Evolutionary conservation across 1,140 invertebrate genomes (phyloP).

Genomic region (Centruroides sculpturatus): DNA sequence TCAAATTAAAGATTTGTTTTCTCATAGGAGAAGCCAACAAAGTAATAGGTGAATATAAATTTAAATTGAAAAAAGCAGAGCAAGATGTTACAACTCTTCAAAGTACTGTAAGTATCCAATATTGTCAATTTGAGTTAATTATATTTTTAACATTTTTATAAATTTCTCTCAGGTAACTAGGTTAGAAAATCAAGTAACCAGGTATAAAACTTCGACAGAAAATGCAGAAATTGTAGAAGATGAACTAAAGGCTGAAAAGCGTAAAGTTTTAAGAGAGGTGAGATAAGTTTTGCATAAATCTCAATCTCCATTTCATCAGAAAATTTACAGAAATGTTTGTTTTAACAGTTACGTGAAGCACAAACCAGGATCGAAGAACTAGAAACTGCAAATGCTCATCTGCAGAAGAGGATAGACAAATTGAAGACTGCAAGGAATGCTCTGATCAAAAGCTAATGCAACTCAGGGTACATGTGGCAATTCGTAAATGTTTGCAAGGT

Average conservation of each 20-base stretch:
- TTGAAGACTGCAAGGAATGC: constrained; percentile 54
- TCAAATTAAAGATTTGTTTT: neutral
- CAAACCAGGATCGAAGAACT: constrained; percentile 90
- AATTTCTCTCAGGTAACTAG: constrained; percentile 42
- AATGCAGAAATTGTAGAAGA: constrained; percentile 88
- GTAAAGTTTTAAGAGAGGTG: constrained; percentile 93
- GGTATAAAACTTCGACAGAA: constrained; percentile 84
- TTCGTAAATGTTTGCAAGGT: too few species aligned
- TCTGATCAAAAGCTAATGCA: constrained; percentile 14
- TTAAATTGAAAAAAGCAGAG: constrained; percentile 89
- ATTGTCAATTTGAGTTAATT: neutral
- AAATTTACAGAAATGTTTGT: neutral
- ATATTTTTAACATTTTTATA: neutral
- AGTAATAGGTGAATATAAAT: constrained; percentile 65
- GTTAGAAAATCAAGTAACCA: constrained; percentile 85
- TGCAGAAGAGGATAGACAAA: constrained; percentile 92
- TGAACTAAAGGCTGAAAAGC: constrained; percentile 85
- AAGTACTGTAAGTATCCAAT: constrained; percentile 24
- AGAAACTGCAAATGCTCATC: constrained; percentile 90
- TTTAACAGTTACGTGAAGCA: constrained; percentile 74
- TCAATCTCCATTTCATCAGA: neutral
- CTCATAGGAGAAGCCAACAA: constrained; percentile 59
- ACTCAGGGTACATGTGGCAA: too few species aligned
- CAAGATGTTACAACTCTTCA: constrained; percentile 81
- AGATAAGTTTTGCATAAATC: constrained; percentile 6